These are phyloP conservation scores for Chloropsis cyanopogon DNA, from an alignment of 2,113 vertebrate genomes.

Conservation along the genomic window DNA sequence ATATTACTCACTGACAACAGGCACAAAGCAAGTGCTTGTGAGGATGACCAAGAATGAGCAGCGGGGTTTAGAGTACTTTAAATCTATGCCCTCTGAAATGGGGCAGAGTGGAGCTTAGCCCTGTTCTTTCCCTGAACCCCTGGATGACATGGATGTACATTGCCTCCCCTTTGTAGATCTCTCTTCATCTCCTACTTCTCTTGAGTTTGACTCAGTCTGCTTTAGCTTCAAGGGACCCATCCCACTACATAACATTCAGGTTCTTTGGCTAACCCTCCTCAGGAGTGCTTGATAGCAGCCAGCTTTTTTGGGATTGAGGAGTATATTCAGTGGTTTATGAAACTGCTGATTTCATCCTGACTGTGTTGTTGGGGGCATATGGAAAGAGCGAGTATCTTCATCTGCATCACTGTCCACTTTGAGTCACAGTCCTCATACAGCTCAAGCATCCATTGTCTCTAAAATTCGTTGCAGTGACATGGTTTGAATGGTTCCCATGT, in stretches of 20 bases:
- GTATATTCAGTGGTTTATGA: not conserved
- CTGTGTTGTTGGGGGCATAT: rapidly evolving
- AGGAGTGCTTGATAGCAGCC: not conserved
- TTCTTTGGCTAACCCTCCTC: not conserved
- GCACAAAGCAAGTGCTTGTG: not conserved
- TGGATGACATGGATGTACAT: rapidly evolving
- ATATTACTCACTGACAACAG: not conserved
- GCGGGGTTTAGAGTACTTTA: not conserved
- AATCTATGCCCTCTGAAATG: not conserved
- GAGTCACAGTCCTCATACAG: not conserved
- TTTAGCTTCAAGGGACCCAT: not conserved
- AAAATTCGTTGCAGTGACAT: not conserved
- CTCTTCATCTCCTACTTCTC: not conserved
- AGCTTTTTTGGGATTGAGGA: not conserved
- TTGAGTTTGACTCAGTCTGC: not conserved
- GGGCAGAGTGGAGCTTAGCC: not conserved
- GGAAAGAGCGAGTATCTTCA: not conserved
- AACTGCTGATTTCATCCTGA: not conserved
- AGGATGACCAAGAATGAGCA: not conserved
- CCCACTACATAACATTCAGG: not conserved
- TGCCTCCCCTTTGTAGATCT: not conserved
- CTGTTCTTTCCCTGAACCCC: not conserved
- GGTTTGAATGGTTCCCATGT: not conserved
- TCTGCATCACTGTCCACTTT: not conserved
- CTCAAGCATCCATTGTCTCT: not conserved